These are phyloP conservation scores for Taxidea taxus DNA, from an alignment of 2,113 vertebrate genomes.

Conservation along the genomic window DNA sequence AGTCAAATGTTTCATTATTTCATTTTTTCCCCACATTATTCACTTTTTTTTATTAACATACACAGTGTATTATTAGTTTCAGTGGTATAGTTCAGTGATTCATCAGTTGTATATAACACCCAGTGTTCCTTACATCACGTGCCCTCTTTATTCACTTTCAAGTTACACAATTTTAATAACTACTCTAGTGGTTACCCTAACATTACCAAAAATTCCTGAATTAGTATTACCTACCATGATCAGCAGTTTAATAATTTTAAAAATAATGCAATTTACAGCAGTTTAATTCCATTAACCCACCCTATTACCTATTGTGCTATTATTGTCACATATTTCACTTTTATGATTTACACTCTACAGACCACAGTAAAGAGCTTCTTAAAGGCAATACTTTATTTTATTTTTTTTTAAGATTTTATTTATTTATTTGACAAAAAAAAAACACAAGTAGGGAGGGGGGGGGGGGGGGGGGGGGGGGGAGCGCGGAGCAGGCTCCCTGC, in stretches of 20 bases:
- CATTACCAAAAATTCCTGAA: not conserved
- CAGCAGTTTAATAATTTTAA: not conserved
- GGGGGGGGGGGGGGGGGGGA: too few relatives aligned
- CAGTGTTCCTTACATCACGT: not conserved
- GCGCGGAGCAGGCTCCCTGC: too few relatives aligned
- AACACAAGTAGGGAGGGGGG: too few relatives aligned
- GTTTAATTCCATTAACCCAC: not conserved
- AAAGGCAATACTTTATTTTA: not conserved
- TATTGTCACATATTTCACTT: not conserved
- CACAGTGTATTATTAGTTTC: not conserved
- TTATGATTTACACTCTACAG: not conserved
- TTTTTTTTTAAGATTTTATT: too few relatives aligned
- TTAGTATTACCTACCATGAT: not conserved
- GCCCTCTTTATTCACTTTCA: not conserved
- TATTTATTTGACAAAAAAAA: too few relatives aligned
- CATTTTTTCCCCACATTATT: not conserved
- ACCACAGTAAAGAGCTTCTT: not conserved
- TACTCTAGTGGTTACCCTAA: not conserved
- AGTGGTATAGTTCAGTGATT: not conserved
- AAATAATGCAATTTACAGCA: not conserved
- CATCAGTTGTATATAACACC: not conserved
- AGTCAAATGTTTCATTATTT: not conserved
- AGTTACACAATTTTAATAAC: not conserved
- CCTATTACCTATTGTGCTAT: not conserved
- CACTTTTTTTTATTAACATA: not conserved